These are phyloP conservation scores for Archocentrus centrarchus DNA, from an alignment of 2,113 vertebrate species.

Conservation along the genomic window DNA sequence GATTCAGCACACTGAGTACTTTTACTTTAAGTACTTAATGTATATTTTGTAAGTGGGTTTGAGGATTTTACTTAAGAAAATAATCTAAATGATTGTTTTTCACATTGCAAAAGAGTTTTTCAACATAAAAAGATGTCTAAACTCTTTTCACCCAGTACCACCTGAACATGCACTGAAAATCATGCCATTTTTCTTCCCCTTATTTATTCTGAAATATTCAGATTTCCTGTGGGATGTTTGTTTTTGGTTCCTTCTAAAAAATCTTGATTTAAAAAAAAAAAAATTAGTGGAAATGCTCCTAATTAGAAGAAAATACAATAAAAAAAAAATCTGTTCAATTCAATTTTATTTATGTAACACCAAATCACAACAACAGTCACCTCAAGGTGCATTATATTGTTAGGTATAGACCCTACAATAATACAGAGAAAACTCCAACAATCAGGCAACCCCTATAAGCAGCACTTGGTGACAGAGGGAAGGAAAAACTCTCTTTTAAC, in stretches of 20 bases:
- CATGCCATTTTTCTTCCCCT: background rate
- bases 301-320: background rate
- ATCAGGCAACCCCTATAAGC: too few species aligned
- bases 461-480: too few species aligned
- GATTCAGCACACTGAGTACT: background rate
- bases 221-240: background rate
- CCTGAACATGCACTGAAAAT: background rate
- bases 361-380: too few species aligned
- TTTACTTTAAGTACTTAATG: too few species aligned
- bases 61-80: background rate
- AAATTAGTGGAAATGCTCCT: background rate
- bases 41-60: background rate
- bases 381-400: too few species aligned
- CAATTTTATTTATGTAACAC: too few species aligned
- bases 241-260: background rate
- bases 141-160: background rate
- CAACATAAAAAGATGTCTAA: background rate
- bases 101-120: too few species aligned
- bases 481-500: too few species aligned
- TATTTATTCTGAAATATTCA: background rate
- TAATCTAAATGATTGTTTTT: too few species aligned
- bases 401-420: too few species aligned
- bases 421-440: too few species aligned
- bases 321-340: too few species aligned
- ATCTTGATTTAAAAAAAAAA: background rate